phyloP scores from a whole-genome alignment of 2,113 vertebrate species.

The Amphiprion percula region DNA sequence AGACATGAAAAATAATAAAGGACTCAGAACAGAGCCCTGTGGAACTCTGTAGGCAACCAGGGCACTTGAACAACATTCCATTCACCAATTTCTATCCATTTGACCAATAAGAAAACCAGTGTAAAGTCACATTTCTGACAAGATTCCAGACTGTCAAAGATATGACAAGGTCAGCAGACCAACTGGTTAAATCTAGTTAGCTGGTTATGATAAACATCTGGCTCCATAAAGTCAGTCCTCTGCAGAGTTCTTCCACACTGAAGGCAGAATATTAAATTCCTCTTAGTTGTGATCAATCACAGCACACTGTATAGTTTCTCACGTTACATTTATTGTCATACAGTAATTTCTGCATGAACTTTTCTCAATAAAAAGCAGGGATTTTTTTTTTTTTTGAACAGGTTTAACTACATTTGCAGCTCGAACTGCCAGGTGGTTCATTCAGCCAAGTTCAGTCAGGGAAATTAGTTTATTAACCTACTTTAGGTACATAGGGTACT shows the following conservation, averaged over 20 bases:
- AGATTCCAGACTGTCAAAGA: too few relatives aligned
- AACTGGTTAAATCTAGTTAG: background rate
- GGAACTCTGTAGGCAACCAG: too few relatives aligned
- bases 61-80: too few relatives aligned
- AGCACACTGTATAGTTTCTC: background rate
- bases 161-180: too few relatives aligned
- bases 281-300: background rate
- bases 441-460: slow-evolving; percentile 26
- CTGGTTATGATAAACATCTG: background rate
- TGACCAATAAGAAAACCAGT: too few relatives aligned
- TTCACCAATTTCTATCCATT: too few relatives aligned
- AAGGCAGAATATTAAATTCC: too few relatives aligned
- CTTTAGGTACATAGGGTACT: background rate
- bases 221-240: background rate
- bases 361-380: slow-evolving; percentile 8
- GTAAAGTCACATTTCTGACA: too few relatives aligned
- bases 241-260: background rate
- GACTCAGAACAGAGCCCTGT: too few relatives aligned
- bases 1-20: too few relatives aligned
- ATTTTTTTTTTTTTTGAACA: slow-evolving; percentile 13
- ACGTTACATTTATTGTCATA: slow-evolving; percentile 53
- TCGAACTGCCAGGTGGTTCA: background rate
- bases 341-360: slow-evolving; percentile 14
- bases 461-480: slow-evolving; percentile 28
- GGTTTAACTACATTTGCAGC: background rate